Conservation (phyloP, 1,140 invertebrate genomes). For the Rhyacophila brunnea region DNA sequence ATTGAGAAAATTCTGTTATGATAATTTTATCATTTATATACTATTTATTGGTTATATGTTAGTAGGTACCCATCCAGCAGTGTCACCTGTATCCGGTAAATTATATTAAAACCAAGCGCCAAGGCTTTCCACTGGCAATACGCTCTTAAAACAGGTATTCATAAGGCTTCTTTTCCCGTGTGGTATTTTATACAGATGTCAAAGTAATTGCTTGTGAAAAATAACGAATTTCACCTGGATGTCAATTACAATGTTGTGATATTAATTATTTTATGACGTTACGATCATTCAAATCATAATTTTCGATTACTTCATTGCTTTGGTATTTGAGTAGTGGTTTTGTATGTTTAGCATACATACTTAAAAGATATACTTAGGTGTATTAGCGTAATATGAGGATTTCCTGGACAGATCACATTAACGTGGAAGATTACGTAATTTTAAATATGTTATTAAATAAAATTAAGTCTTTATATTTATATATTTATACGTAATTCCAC, state of each 20-base stretch:
- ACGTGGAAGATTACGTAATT: too few species aligned
- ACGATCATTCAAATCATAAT: too few species aligned
- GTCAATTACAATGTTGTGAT: neutral
- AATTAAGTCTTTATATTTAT: too few species aligned
- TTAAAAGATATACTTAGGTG: too few species aligned
- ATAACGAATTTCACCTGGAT: slow-evolving; percentile 11
- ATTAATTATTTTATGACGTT: slow-evolving; percentile 3
- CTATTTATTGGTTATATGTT: neutral
- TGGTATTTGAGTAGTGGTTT: too few species aligned
- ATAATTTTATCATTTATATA: neutral
- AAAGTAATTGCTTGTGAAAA: neutral
- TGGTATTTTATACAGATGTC: neutral
- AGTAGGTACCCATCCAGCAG: neutral
- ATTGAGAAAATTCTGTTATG: neutral
- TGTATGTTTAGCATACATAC: too few species aligned
- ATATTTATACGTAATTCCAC: too few species aligned
- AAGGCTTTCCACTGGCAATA: neutral
- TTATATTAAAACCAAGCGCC: slow-evolving; percentile 6
- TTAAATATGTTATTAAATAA: too few species aligned
- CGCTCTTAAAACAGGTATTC: neutral
- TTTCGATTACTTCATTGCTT: too few species aligned
- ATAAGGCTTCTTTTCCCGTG: neutral
- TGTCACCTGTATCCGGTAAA: slow-evolving; percentile 31
- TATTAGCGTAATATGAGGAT: too few species aligned
- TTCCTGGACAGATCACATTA: too few species aligned